Percentiles rank a stretch among this genome's conserved stretches.
Evolutionary conservation across 2,888 invertebrate species (phyloP).

Genomic region (Pheosia tremula): DNA sequence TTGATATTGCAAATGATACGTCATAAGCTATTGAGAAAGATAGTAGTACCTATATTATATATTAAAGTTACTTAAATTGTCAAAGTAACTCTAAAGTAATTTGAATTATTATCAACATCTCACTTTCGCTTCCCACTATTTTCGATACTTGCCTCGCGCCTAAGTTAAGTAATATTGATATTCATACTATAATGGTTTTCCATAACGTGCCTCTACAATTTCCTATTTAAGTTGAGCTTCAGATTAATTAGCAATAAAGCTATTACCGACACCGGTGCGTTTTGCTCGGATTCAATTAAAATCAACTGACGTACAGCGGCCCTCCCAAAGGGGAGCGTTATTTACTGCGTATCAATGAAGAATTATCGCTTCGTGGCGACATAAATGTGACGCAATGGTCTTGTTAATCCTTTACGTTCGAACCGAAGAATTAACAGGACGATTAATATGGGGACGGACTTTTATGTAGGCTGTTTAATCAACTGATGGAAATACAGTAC

Average conservation of each 20-base stretch:
- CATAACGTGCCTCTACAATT: constrained; percentile 32
- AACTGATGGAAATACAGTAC: too few relatives aligned
- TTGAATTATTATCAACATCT: too few relatives aligned
- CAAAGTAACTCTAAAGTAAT: too few relatives aligned
- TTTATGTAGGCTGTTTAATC: too few relatives aligned
- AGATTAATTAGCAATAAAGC: constrained; percentile 62
- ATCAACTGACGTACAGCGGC: constrained; percentile 44
- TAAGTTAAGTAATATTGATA: too few relatives aligned
- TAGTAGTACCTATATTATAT: not conserved
- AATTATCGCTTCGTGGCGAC: constrained; percentile 34
- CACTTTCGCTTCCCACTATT: too few relatives aligned
- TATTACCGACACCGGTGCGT: constrained; percentile 56
- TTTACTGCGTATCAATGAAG: constrained; percentile 46
- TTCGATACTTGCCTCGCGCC: too few relatives aligned
- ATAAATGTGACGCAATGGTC: constrained; percentile 36
- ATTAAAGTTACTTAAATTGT: not conserved
- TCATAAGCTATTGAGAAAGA: constrained; percentile 12
- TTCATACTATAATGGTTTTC: constrained; percentile 23
- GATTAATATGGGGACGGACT: not conserved
- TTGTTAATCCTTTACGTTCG: constrained; percentile 29
- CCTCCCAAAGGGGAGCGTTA: constrained; percentile 43
- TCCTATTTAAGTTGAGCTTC: constrained; percentile 39
- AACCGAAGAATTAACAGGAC: not conserved
- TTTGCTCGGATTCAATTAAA: constrained; percentile 64
- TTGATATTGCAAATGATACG: constrained; percentile 21